Base-by-base conservation (phyloP, 2,888 invertebrate species). In the Nezara viridula region DNA sequence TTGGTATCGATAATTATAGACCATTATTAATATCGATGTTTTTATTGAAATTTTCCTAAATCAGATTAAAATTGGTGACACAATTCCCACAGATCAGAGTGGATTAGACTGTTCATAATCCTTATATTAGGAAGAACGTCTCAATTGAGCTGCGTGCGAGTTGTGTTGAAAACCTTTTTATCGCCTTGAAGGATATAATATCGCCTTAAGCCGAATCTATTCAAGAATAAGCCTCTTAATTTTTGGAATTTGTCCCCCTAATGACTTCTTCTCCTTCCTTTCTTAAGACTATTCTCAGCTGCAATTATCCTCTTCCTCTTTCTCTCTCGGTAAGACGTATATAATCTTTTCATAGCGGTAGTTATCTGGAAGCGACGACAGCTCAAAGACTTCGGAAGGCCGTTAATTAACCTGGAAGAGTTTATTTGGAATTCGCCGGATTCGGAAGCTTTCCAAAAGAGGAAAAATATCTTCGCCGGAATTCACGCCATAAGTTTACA, bases 171-270 rank as follows among this genome's bases (percentile, higher is more conserved):
- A 60, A 60, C 27, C 60, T 60, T 16, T 44, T 7, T 10, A 5
- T 32, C 60, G 27, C 14, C 60, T n/a, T 55, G n/a, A 60, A 60
- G 60, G 27, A 60, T 60, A 27, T 60, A 16, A 7, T 27, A 44
- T 44, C 44, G 44, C 5, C 44, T 24, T 60, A 60, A 60, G 27
- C 60, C n/a, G 55, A 21, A n/a, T 1, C 27, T 60, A 60, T 60
- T 60, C 27, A 60, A n/a, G 12, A 60, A 0, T 60, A 60, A 60
- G 60, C 40, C 77, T 77, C 77, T 77, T 77, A 77, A 77, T 77
- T 77, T 44, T 24, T 5, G 77, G 77, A 77, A 77, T 77, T n/a
- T 40, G 21, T 44, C 40, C 77, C 40, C 24, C 40, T 77, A 24
- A 77, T 77, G 77, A 77, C 77, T 77, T 24, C 60, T 60, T 27